phyloP scores from a whole-genome alignment of 1,140 invertebrate genomes.

The Solen grandis region DNA sequence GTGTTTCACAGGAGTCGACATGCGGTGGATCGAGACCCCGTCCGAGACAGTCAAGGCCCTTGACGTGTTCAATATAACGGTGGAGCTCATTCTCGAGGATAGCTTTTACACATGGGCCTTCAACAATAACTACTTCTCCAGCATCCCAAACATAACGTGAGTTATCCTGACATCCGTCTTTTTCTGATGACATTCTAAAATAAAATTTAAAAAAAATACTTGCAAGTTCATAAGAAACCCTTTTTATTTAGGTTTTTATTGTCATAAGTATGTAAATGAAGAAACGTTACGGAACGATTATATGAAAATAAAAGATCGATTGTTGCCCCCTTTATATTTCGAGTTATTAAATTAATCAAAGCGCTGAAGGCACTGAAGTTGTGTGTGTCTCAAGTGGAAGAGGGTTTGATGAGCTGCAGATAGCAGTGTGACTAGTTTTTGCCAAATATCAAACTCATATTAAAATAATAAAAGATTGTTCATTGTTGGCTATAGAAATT shows the following conservation, averaged over 20 bases:
- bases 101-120: constrained; percentile 70
- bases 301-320: too few relatives aligned
- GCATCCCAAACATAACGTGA: not conserved
- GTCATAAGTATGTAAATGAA: not conserved
- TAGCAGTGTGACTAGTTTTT: too few relatives aligned
- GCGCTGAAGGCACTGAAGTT: too few relatives aligned
- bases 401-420: too few relatives aligned
- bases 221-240: not conserved
- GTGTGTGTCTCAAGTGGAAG: too few relatives aligned
- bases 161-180: too few relatives aligned
- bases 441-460: too few relatives aligned
- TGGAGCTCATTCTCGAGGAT: constrained; percentile 58
- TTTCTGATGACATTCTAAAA: not conserved
- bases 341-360: too few relatives aligned
- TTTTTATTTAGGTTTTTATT: not conserved
- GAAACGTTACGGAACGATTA: not conserved
- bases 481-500: too few relatives aligned
- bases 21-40: constrained; percentile 66
- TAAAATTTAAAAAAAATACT: not conserved
- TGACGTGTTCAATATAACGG: constrained; percentile 63
- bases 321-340: too few relatives aligned
- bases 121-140: constrained; percentile 50
- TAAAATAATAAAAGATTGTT: too few relatives aligned
- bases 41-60: constrained; percentile 58
- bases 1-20: constrained; percentile 63